Conservation (phyloP, 2,797 vertebrate genomes). For the Microtus obscurus region DNA sequence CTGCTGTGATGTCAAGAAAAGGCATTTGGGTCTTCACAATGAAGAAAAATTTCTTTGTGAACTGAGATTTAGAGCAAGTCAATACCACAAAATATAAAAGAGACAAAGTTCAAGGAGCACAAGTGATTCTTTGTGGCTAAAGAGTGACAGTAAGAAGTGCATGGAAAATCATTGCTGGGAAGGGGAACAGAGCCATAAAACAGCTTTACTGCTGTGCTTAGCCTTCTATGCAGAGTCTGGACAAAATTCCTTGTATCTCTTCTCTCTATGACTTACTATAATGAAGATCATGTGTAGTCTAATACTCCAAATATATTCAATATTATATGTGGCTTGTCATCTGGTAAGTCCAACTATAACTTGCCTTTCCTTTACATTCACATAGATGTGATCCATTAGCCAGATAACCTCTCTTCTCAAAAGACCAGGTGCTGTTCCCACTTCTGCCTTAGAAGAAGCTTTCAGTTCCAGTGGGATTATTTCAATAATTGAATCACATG, state of each 20-base stretch:
- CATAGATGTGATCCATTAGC: too few species aligned
- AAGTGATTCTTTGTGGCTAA: not conserved
- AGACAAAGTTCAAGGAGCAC: not conserved
- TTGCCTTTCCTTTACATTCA: not conserved
- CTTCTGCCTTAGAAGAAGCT: not conserved
- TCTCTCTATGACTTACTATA: not conserved
- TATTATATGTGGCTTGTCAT: not conserved
- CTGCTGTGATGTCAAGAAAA: not conserved
- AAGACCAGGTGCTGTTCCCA: not conserved
- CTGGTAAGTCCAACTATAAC: not conserved
- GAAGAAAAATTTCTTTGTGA: not conserved
- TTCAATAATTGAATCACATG: not conserved
- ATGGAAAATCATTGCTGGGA: not conserved
- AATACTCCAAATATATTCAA: not conserved
- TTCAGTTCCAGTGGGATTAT: not conserved
- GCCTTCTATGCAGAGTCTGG: not conserved
- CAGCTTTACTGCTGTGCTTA: not conserved
- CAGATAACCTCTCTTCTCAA: not conserved
- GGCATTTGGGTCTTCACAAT: not conserved
- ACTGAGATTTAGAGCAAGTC: not conserved
- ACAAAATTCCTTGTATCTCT: not conserved
- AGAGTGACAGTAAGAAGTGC: not conserved
- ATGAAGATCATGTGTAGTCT: not conserved
- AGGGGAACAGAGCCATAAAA: not conserved
- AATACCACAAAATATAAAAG: not conserved